Conservation (phyloP, 2,888 invertebrate genomes). For the Julus scanicus region DNA sequence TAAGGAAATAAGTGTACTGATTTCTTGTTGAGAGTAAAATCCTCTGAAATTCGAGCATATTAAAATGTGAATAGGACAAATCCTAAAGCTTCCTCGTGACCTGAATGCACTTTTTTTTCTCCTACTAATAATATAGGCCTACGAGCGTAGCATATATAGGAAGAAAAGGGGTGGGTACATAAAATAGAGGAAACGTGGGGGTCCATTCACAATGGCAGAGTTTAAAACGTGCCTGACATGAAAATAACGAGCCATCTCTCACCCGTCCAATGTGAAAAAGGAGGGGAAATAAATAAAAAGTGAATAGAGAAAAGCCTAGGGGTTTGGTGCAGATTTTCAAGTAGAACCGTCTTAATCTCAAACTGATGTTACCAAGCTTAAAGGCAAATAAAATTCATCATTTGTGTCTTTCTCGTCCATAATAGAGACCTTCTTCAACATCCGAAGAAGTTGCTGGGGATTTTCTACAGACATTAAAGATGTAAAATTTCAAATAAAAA, state of each 20-base stretch:
- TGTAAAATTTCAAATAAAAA: not conserved
- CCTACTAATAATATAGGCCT: not conserved
- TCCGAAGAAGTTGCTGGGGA: conserved; percentile 1
- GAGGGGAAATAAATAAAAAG: not conserved
- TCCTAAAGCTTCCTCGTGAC: conserved; percentile 9
- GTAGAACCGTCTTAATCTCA: not conserved
- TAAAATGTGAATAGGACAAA: conserved; percentile 21
- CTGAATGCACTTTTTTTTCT: conserved; percentile 1
- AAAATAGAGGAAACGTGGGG: not conserved
- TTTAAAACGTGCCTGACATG: conserved; percentile 27
- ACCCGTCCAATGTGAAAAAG: not conserved
- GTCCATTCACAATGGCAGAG: conserved; percentile 1
- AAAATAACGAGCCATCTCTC: not conserved
- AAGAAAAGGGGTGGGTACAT: not conserved
- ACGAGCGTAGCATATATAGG: not conserved
- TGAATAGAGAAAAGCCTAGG: not conserved
- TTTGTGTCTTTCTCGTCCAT: not conserved
- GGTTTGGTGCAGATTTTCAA: not conserved
- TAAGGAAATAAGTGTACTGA: conserved; percentile 3
- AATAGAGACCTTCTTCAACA: conserved; percentile 1
- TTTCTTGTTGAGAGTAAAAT: conserved; percentile 13
- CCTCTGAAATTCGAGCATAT: conserved; percentile 15
- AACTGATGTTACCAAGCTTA: not conserved
- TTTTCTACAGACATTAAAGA: not conserved
- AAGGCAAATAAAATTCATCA: conserved; percentile 33